phyloP scores from a whole-genome alignment of 1,140 invertebrate genomes.

The Euglossa dilemma region DNA sequence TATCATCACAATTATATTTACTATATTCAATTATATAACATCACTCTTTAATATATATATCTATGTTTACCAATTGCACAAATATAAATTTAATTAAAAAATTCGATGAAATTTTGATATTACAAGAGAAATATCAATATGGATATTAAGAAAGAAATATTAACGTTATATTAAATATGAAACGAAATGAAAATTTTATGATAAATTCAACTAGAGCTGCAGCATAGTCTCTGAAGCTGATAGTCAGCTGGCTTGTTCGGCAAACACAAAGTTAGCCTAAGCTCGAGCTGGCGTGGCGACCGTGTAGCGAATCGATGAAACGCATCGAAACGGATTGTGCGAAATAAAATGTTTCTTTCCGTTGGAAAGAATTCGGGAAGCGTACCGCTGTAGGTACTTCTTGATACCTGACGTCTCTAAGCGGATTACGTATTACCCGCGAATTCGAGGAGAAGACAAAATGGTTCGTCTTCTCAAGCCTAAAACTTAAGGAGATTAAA shows the following conservation, averaged over 20 bases:
- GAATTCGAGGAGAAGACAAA: conserved; percentile 72
- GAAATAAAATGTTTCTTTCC: not conserved
- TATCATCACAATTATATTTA: no score
- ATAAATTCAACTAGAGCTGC: not conserved
- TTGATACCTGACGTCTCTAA: conserved; percentile 75
- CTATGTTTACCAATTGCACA: no score
- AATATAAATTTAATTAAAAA: no score
- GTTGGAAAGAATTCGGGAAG: conserved; percentile 12
- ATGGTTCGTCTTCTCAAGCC: conserved; percentile 67
- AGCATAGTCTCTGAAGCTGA: no score
- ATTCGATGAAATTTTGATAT: no score
- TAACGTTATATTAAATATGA: no score
- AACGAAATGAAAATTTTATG: no score
- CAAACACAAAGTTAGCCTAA: no score
- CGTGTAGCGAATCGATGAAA: not conserved
- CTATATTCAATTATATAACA: no score
- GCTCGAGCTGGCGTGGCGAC: not conserved
- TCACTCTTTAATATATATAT: no score
- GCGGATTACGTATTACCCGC: conserved; percentile 74
- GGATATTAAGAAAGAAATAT: no score
- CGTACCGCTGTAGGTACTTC: conserved; percentile 20
- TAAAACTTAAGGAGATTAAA: conserved; percentile 80
- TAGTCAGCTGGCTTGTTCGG: no score
- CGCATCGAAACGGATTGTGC: not conserved
- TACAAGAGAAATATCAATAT: conserved; percentile 22